Conservation (phyloP, 2,888 invertebrate species). For the Aromia moschata region DNA sequence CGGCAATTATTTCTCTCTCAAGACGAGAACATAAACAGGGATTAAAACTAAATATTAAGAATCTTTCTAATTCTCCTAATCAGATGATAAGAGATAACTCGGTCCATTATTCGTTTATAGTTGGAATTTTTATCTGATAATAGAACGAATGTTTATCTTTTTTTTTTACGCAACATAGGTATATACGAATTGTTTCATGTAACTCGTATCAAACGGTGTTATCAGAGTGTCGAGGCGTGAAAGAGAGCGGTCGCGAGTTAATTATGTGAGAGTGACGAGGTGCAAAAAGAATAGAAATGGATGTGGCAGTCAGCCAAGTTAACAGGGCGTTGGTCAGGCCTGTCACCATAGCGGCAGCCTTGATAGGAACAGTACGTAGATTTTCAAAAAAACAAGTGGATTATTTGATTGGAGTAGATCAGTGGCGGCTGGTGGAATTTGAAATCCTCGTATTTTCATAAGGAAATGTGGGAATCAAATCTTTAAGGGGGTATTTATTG, state of each 20-base stretch:
- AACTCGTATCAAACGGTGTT: constrained; percentile 21
- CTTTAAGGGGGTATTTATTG: too few species aligned
- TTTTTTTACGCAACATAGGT: constrained; percentile 32
- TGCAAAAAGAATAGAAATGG: constrained; percentile 15
- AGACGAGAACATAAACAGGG: too few species aligned
- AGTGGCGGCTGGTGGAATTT: too few species aligned
- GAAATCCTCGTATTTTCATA: too few species aligned
- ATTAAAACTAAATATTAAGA: constrained; percentile 15
- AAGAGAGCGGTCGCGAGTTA: constrained; percentile 14
- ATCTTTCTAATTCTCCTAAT: constrained; percentile 17
- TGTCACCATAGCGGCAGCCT: constrained; percentile 31
- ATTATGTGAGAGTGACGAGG: constrained; percentile 17
- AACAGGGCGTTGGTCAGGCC: constrained; percentile 17
- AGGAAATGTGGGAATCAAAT: too few species aligned
- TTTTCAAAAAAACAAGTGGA: background rate
- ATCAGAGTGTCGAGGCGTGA: constrained; percentile 22
- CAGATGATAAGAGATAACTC: constrained; percentile 11
- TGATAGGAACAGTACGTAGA: constrained; percentile 34
- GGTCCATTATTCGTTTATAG: constrained; percentile 5
- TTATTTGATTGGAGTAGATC: too few species aligned
- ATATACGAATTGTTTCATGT: constrained; percentile 25
- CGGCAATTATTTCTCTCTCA: too few species aligned
- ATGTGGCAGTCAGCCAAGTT: constrained; percentile 5
- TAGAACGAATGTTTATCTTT: constrained; percentile 27
- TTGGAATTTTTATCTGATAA: constrained; percentile 31